Evolutionary conservation across 2,888 invertebrate species (phyloP).

Genomic region (Temnothorax ravouxi): DNA sequence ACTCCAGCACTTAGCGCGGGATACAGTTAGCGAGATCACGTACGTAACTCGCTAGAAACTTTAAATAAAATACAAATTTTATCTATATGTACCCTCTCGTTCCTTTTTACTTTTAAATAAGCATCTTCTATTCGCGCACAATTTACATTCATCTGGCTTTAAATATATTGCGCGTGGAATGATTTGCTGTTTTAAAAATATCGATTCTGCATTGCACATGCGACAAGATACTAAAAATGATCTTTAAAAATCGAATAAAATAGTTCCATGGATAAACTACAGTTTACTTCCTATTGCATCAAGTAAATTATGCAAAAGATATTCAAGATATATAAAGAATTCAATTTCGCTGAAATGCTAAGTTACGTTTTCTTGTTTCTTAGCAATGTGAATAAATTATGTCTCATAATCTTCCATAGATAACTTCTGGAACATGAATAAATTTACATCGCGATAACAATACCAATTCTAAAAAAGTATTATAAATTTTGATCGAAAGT

Average conservation of each 20-base stretch:
- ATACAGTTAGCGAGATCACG: slow-evolving; percentile 15
- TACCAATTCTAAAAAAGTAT: background rate
- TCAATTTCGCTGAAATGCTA: slow-evolving; percentile 12
- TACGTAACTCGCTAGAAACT: slow-evolving; percentile 9
- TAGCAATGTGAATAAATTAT: slow-evolving; percentile 27
- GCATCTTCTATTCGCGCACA: background rate
- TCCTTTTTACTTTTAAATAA: background rate
- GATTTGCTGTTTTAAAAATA: background rate
- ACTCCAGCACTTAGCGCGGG: slow-evolving; percentile 24
- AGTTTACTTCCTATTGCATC: background rate
- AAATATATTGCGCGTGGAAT: background rate
- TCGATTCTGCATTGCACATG: background rate
- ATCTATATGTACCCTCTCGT: background rate
- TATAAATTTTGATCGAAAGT: slow-evolving; percentile 24
- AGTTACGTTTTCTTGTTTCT: slow-evolving; percentile 19
- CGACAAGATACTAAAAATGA: background rate
- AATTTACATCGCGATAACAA: slow-evolving; percentile 34
- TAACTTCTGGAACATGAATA: slow-evolving; percentile 18
- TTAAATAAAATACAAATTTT: slow-evolving; percentile 33
- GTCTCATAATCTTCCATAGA: slow-evolving; percentile 9
- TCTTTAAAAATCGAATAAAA: slow-evolving; percentile 6
- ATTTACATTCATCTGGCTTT: background rate
- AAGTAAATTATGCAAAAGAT: slow-evolving; percentile 11
- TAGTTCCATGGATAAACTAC: background rate
- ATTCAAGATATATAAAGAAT: slow-evolving; percentile 18